Conservation (phyloP, 2,113 vertebrate genomes). For the Sitta europaea region DNA sequence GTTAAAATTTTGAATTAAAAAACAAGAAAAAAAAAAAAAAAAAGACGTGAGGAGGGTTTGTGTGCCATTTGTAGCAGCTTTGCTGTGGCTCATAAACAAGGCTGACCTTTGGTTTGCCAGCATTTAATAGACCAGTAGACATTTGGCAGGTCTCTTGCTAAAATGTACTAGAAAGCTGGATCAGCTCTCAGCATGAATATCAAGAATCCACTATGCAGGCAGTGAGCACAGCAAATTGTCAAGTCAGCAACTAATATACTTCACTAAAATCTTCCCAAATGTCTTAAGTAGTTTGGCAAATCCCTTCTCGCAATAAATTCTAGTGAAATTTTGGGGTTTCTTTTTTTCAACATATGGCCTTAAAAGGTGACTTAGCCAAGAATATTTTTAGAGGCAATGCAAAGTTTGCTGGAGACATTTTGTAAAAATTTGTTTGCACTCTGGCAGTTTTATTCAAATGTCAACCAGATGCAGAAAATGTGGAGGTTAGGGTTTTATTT, state of each 20-base stretch:
- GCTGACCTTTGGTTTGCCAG: slow-evolving; percentile 39
- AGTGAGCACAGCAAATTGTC: slow-evolving; percentile 42
- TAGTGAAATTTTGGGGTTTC: not conserved
- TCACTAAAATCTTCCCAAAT: slow-evolving; percentile 60
- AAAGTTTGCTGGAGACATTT: slow-evolving; percentile 56
- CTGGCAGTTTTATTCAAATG: slow-evolving; percentile 68
- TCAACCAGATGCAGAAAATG: slow-evolving; percentile 70
- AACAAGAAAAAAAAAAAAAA: not conserved
- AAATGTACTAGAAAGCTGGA: slow-evolving; percentile 47
- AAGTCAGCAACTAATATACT: slow-evolving; percentile 56
- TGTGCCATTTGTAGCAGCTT: not conserved
- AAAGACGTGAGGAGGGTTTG: not conserved
- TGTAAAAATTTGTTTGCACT: slow-evolving; percentile 65
- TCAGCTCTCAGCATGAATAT: slow-evolving; percentile 25
- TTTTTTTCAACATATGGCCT: slow-evolving; percentile 50
- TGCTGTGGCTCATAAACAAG: not conserved
- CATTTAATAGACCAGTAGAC: slow-evolving; percentile 35
- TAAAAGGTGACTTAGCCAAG: slow-evolving; percentile 51
- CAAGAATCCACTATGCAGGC: slow-evolving; percentile 44
- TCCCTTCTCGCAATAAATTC: slow-evolving; percentile 68
- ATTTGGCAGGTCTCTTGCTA: slow-evolving; percentile 42
- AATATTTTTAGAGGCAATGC: slow-evolving; percentile 16
- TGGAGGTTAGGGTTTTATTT: slow-evolving; percentile 2
- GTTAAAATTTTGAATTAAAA: not conserved
- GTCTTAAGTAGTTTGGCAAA: slow-evolving; percentile 67